phyloP scores from a whole-genome alignment of 2,797 vertebrate species.

The Diglossa cyanea region DNA sequence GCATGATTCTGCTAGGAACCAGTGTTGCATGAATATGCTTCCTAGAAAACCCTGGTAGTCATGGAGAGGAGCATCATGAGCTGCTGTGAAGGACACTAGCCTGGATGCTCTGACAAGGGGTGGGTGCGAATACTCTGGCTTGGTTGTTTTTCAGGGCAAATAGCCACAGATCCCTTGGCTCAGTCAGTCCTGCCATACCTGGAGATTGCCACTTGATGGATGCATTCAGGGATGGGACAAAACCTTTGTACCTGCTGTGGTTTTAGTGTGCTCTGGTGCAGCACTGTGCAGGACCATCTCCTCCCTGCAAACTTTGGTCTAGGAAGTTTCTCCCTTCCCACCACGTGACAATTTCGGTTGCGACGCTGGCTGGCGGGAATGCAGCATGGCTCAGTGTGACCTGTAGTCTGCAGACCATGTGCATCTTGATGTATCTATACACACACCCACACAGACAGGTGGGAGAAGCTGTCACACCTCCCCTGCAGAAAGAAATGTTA shows the following conservation, averaged over 20 bases:
- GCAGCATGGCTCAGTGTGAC: accelerated
- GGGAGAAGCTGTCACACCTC: neutral
- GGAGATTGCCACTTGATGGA: neutral
- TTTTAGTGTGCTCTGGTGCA: neutral
- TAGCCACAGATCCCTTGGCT: neutral
- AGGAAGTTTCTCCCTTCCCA: neutral
- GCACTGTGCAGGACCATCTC: accelerated
- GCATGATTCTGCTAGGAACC: neutral
- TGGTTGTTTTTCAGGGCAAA: neutral
- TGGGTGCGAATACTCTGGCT: neutral
- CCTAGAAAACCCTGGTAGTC: neutral
- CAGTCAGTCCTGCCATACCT: neutral
- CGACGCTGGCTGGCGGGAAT: neutral
- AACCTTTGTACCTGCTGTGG: accelerated
- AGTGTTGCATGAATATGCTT: neutral
- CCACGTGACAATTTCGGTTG: accelerated
- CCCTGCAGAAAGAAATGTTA: neutral
- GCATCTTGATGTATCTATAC: neutral
- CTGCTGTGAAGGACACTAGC: neutral
- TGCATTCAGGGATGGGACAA: neutral
- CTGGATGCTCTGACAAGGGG: neutral
- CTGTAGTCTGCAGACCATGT: neutral
- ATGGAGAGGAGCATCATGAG: neutral
- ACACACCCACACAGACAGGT: neutral
- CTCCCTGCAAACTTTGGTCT: neutral